Conservation (phyloP, 2,113 vertebrate species). For the Brachypodius melanocephalos region DNA sequence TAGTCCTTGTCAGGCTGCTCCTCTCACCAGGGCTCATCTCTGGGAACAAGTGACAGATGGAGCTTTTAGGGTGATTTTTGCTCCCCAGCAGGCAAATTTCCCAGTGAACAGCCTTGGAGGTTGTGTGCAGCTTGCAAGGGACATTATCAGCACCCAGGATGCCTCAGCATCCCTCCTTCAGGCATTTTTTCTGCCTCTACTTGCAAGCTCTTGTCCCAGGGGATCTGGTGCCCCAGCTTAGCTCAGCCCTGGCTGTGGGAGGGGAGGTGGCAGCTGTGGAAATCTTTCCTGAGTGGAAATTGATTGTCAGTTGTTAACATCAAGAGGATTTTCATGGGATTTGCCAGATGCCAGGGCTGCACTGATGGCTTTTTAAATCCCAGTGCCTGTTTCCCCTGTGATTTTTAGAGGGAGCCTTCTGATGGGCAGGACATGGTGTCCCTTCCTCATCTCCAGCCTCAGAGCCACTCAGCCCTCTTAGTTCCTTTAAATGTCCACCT, state of each 20-base stretch:
- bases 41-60: fast-evolving
- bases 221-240: background rate
- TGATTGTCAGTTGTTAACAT: background rate
- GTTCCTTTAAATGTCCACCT: background rate
- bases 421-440: background rate
- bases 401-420: background rate
- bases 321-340: background rate
- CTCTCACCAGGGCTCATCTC: background rate
- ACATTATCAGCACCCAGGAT: fast-evolving
- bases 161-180: background rate
- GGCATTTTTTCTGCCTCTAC: background rate
- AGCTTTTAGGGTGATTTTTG: background rate
- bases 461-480: background rate
- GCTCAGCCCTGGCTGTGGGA: background rate
- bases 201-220: background rate
- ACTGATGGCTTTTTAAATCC: background rate
- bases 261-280: background rate
- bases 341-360: background rate
- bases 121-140: background rate
- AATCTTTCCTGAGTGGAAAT: background rate
- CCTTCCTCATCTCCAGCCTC: background rate
- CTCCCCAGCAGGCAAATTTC: background rate
- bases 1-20: background rate
- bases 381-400: background rate
- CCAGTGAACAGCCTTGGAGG: too few relatives aligned